Evolutionary conservation across 2,888 invertebrate species (phyloP).

Genomic region (Chymomyza caudatula): DNA sequence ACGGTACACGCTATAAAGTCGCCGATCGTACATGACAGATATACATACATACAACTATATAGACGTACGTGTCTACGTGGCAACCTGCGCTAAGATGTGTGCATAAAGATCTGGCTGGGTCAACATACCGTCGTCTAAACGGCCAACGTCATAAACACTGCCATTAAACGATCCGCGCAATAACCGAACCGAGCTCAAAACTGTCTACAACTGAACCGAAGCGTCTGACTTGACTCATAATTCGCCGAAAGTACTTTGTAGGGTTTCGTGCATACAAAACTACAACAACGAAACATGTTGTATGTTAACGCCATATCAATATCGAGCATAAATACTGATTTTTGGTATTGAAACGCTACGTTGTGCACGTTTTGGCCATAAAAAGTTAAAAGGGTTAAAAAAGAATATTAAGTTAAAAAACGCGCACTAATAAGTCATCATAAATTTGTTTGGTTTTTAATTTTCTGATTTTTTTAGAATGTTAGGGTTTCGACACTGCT

Average conservation of each 20-base stretch:
- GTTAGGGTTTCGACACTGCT: too few species aligned
- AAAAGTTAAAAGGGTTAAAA: slow-evolving; percentile 19
- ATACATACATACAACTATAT: slow-evolving; percentile 10
- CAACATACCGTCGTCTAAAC: slow-evolving; percentile 28
- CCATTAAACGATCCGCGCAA: neutral
- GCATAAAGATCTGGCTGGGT: slow-evolving; percentile 45
- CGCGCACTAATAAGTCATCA: neutral
- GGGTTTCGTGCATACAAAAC: neutral
- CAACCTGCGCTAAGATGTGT: neutral
- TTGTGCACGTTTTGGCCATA: slow-evolving; percentile 60
- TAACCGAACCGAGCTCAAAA: neutral
- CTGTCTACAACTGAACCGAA: neutral
- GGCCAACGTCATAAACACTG: neutral
- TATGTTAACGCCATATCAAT: neutral
- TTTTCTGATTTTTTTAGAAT: too few species aligned
- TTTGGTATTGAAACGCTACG: slow-evolving; percentile 14
- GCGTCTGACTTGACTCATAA: neutral
- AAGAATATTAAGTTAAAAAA: neutral
- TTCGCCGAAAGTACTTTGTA: neutral
- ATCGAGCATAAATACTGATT: slow-evolving; percentile 2
- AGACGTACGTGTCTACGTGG: neutral
- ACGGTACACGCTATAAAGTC: slow-evolving; percentile 30
- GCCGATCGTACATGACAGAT: slow-evolving; percentile 33
- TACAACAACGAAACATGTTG: slow-evolving; percentile 8
- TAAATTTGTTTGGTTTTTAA: slow-evolving; percentile 35